A percentile compares a stretch with the other conserved stretches of the same genome.
These are phyloP conservation scores for Siniperca knerii DNA, from an alignment of 2,113 vertebrate genomes.

Conservation along the genomic window DNA sequence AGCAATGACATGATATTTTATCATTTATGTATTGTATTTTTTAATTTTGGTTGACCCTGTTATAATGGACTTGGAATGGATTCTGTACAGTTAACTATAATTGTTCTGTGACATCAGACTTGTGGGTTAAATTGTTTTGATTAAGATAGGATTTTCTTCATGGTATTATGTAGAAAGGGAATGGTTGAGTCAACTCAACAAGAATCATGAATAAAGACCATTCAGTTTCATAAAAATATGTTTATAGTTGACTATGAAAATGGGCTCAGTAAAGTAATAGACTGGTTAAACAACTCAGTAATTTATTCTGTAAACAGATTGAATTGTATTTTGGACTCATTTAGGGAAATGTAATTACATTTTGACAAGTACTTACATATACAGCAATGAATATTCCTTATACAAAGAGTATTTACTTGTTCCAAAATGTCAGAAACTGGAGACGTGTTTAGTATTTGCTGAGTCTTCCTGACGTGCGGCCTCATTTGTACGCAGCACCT, in stretches of 20 bases:
- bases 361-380: too few species aligned
- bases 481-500: conserved; percentile 8
- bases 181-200: background rate
- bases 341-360: background rate
- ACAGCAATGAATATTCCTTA: background rate
- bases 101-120: background rate
- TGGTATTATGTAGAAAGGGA: background rate
- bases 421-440: background rate
- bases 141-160: background rate
- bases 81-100: background rate
- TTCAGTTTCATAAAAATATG: background rate
- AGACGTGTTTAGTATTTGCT: background rate
- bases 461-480: background rate
- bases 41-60: too few species aligned
- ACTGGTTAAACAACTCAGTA: too few species aligned
- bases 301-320: background rate
- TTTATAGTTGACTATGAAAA: too few species aligned
- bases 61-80: background rate
- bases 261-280: background rate
- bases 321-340: background rate
- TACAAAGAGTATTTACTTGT: background rate
- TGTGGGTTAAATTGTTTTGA: background rate
- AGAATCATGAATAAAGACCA: background rate
- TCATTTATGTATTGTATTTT: too few species aligned
- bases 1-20: too few species aligned